Conservation (phyloP, 92 coral and sea anemone species). For the Epizoanthus ramosus region DNA sequence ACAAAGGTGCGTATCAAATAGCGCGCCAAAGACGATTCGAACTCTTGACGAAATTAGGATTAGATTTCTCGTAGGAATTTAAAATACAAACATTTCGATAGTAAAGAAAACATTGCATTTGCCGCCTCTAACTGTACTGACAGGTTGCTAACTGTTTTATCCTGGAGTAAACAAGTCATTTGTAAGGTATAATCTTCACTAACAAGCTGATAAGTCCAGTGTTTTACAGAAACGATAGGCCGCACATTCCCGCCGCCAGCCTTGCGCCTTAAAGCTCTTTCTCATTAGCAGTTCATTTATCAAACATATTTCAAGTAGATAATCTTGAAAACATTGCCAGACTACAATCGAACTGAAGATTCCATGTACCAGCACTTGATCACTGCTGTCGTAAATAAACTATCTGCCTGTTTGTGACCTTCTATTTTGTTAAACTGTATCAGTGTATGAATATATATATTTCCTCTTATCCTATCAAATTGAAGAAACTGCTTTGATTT, state of each 20-base stretch:
- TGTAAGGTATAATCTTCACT: constrained; percentile 29
- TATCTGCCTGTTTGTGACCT: too few species aligned
- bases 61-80: constrained; percentile 12
- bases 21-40: constrained; percentile 4
- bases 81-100: not conserved
- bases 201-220: constrained; percentile 40
- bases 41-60: constrained; percentile 16
- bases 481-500: too few species aligned
- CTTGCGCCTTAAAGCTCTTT: constrained; percentile 2
- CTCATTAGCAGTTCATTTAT: constrained; percentile 41
- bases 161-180: constrained; percentile 14
- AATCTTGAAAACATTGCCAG: constrained; percentile 3
- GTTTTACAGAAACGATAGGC: not conserved
- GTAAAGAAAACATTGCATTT: constrained; percentile 1
- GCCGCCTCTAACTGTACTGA: constrained; percentile 10
- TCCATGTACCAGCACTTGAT: not conserved
- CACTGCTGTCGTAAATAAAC: too few species aligned
- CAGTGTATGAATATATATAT: too few species aligned
- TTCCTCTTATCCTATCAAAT: too few species aligned
- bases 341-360: constrained; percentile 14
- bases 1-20: constrained; percentile 18
- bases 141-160: not conserved
- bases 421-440: too few species aligned
- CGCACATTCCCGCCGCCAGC: constrained; percentile 3
- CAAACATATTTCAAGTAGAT: constrained; percentile 28